These are phyloP conservation scores for Mesoclemmys tuberculata DNA, from an alignment of 2,113 vertebrate species.

Conservation along the genomic window DNA sequence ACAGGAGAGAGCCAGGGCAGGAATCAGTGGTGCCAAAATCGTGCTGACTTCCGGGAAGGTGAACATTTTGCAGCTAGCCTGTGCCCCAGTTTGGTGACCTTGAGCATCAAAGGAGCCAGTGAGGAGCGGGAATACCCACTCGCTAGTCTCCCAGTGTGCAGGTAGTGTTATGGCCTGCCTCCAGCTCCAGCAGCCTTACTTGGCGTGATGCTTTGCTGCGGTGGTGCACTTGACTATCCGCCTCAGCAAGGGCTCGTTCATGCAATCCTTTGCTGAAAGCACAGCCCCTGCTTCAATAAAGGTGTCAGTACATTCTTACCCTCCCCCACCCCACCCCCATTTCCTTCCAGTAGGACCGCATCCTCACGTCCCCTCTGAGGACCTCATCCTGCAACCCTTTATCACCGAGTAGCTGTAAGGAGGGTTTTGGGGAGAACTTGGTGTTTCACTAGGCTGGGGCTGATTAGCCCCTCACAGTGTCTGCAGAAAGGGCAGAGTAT, in stretches of 20 bases:
- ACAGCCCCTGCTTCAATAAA: background rate
- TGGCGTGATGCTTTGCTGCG: background rate
- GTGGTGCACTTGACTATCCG: too few species aligned
- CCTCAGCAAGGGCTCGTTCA: background rate
- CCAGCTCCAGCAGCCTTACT: background rate
- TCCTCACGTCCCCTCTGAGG: background rate
- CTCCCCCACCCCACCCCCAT: background rate
- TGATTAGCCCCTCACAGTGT: background rate
- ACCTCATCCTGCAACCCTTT: background rate
- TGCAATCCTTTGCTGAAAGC: rapidly evolving
- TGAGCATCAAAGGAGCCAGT: background rate
- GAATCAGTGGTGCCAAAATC: background rate
- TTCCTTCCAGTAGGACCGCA: too few species aligned
- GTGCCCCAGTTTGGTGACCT: background rate
- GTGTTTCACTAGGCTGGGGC: rapidly evolving
- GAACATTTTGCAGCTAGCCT: background rate
- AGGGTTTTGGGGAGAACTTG: background rate
- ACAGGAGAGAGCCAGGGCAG: background rate
- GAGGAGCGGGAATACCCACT: background rate
- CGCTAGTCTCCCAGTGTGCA: background rate
- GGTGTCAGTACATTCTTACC: background rate
- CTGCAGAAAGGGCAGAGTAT: background rate
- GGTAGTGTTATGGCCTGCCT: rapidly evolving
- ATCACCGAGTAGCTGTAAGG: background rate
- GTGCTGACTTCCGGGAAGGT: background rate